Conservation (phyloP, 2,797 vertebrate genomes). For the Diglossa cyanea region DNA sequence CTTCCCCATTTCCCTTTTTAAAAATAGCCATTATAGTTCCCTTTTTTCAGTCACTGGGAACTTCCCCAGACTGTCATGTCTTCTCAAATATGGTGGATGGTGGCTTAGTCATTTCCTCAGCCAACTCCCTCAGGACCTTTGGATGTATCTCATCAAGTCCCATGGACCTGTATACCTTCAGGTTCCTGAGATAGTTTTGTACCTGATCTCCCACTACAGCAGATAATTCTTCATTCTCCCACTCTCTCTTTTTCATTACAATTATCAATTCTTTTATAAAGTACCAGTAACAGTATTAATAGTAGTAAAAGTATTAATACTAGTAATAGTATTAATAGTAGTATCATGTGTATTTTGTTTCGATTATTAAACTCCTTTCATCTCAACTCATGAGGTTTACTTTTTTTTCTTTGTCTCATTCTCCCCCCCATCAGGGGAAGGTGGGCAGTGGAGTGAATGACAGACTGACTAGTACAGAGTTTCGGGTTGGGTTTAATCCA, state of each 20-base stretch:
- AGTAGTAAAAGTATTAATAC: neutral
- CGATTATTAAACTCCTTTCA: neutral
- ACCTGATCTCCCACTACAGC: neutral
- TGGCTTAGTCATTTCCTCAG: neutral
- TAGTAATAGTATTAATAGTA: neutral
- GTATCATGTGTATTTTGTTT: neutral
- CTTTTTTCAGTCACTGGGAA: neutral
- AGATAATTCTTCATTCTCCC: neutral
- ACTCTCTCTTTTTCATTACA: neutral
- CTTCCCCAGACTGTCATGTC: no score
- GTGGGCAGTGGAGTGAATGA: neutral
- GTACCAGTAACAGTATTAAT: neutral
- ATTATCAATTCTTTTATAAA: neutral
- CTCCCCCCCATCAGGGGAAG: neutral
- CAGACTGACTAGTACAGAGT: neutral
- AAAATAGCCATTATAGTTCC: neutral
- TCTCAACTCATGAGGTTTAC: neutral
- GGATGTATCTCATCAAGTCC: neutral
- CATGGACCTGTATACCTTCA: neutral
- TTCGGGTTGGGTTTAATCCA: neutral
- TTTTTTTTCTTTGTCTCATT: neutral
- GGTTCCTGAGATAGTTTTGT: neutral
- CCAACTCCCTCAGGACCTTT: neutral
- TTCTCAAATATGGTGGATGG: neutral
- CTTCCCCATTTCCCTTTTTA: neutral